A percentile compares a stretch with the other conserved stretches of the same genome.
These are phyloP conservation scores for Myxocyprinus asiaticus DNA, from an alignment of 2,113 vertebrate genomes.

Conservation along the genomic window DNA sequence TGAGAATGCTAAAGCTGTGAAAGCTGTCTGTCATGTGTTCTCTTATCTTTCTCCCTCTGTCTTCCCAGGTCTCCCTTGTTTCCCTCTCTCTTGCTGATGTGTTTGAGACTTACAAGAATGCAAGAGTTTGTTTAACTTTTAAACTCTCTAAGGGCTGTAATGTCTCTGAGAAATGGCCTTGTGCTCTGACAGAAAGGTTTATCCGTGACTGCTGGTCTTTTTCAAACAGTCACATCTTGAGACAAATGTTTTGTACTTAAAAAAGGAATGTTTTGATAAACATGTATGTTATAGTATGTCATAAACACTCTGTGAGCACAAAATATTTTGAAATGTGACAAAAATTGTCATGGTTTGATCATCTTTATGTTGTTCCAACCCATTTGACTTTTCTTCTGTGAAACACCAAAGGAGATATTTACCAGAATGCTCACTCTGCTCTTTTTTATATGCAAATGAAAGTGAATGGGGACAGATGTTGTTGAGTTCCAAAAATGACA, in stretches of 20 bases:
- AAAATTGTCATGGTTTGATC: no score
- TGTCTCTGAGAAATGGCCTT: conserved; percentile 8
- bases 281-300: no score
- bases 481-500: no score
- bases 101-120: conserved; percentile 10
- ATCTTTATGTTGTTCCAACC: no score
- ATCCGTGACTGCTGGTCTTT: conserved; percentile 2
- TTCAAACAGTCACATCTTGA: conserved; percentile 12
- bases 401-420: no score
- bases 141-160: conserved; percentile 26
- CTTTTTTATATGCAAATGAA: no score
- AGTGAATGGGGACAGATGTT: no score
- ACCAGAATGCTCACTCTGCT: no score
- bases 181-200: conserved; percentile 5
- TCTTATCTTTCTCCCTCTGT: background rate
- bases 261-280: no score
- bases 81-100: conserved; percentile 5
- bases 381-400: no score
- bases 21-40: conserved; percentile 47
- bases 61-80: conserved; percentile 2
- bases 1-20: conserved; percentile 17
- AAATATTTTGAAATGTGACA: no score
- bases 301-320: no score
- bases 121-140: conserved; percentile 42
- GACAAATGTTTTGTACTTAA: background rate